phyloP scores from a whole-genome alignment of 2,888 invertebrate genomes.

The Acanthosoma haemorrhoidale region DNA sequence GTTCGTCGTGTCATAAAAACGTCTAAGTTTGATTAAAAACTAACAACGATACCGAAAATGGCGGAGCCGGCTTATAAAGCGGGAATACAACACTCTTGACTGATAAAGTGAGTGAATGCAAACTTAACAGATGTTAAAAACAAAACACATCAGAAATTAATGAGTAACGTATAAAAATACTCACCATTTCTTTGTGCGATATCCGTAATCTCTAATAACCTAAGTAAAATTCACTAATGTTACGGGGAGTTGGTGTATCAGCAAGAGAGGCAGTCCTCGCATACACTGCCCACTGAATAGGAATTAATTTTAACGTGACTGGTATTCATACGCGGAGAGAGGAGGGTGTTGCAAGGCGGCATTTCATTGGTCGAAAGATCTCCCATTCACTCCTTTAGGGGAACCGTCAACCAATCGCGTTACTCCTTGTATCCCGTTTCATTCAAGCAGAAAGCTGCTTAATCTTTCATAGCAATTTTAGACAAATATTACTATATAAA shows the following conservation, averaged over 20 bases:
- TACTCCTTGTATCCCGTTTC: conserved; percentile 5
- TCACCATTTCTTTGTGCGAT: conserved; percentile 42
- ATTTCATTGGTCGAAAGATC: neutral
- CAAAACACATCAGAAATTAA: neutral
- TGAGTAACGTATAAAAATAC: conserved; percentile 17
- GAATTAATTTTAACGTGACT: conserved; percentile 13
- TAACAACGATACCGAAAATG: conserved; percentile 38
- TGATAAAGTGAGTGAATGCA: neutral
- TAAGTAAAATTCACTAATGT: conserved; percentile 36
- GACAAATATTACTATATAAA: neutral
- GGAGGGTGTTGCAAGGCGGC: neutral
- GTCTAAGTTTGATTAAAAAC: no score
- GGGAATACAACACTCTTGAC: neutral
- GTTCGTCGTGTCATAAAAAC: no score
- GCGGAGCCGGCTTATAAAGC: conserved; percentile 41
- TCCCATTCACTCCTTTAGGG: conserved; percentile 5
- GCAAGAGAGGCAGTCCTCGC: conserved; percentile 35
- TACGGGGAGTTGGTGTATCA: conserved; percentile 30
- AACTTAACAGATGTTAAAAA: neutral
- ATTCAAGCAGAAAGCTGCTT: neutral
- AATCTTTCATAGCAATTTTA: neutral
- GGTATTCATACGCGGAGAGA: conserved; percentile 4
- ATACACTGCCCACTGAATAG: conserved; percentile 38
- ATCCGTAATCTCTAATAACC: conserved; percentile 37
- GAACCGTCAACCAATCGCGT: conserved; percentile 15